Percentiles rank a stretch among this genome's conserved stretches.
These are phyloP conservation scores for Periophthalmus modestus DNA, from an alignment of 2,113 vertebrate species.

Conservation along the genomic window DNA sequence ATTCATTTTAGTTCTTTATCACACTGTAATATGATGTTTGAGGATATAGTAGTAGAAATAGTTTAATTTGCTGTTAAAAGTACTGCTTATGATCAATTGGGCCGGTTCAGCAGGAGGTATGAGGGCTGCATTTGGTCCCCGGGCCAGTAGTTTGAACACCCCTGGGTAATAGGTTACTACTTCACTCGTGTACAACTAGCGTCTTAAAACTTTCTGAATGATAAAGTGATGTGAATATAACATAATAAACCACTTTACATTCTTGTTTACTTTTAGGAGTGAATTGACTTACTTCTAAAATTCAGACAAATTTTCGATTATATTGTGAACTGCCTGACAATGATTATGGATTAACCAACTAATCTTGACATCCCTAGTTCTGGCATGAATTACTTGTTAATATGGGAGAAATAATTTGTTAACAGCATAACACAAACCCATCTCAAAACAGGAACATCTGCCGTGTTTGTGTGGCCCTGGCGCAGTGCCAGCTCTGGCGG, in stretches of 20 bases:
- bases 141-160: too few relatives aligned
- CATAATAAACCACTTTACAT: neutral
- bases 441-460: slow-evolving; percentile 64
- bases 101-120: too few relatives aligned
- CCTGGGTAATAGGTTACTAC: too few relatives aligned
- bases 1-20: too few relatives aligned
- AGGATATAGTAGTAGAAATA: too few relatives aligned
- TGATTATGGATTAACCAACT: neutral
- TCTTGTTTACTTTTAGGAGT: neutral
- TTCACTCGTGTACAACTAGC: too few relatives aligned
- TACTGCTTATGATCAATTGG: too few relatives aligned
- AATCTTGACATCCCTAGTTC: slow-evolving; percentile 23
- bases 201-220: neutral
- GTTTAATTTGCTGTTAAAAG: too few relatives aligned
- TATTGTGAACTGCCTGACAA: neutral
- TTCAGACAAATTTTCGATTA: neutral
- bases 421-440: slow-evolving; percentile 50
- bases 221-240: too few relatives aligned
- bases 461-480: slow-evolving; percentile 70
- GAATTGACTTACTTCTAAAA: neutral
- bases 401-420: slow-evolving; percentile 70
- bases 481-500: slow-evolving; percentile 61
- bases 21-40: too few relatives aligned
- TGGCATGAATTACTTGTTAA: slow-evolving; percentile 54
- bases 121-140: too few relatives aligned